Base-by-base conservation (phyloP, 2,797 vertebrate genomes). In the Luscinia megarhynchos region DNA sequence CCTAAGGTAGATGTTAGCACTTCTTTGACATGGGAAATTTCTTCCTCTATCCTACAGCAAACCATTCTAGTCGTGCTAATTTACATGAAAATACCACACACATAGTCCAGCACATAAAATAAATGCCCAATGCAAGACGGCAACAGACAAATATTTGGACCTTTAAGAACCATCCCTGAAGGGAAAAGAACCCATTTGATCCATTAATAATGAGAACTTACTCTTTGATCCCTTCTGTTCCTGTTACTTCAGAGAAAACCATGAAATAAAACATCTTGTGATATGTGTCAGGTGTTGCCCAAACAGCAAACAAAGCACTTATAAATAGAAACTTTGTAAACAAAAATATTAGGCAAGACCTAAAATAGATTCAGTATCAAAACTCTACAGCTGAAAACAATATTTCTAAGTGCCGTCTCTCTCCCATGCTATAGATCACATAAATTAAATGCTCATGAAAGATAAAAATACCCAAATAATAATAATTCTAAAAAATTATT, bases 161-260 rank as follows among this genome's bases (percentile, higher is more conserved):
- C 41, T 74, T 63, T 67, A 87, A 85, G 48, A 90, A 23, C 4
- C 18, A 36, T 67, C 21, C 34, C 61, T 50, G 45, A 76, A 84
- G 68, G 57, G 48, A 80, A 64, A 87, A 77, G 0, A 91, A 68
- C 74, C 12, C 5, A 63, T 94, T 94, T 96, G 84, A 95, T 96
- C 64, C 30, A 96, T 93, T 96, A 94, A 83, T 96, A 92, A 95
- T 91, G 89, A 93, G 75, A 80, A 70, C 6, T 61, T 74, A 19
- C 15, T 89, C 79, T 96, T 95, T 96, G 94, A 96, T 96, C 75
- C 40, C 92, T 90, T 92, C 72, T 91, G 36, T 70, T 96, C 72
- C 50, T 74, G 15, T 85, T 87, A 46, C 43, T 92, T 87, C 72
- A 87, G 89, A 93, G 78, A 87, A 96, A 94, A 84, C 4, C 14